phyloP scores from a whole-genome alignment of 53 echinoderm and acorn worm genomes.

The Holothuria leucospilota region DNA sequence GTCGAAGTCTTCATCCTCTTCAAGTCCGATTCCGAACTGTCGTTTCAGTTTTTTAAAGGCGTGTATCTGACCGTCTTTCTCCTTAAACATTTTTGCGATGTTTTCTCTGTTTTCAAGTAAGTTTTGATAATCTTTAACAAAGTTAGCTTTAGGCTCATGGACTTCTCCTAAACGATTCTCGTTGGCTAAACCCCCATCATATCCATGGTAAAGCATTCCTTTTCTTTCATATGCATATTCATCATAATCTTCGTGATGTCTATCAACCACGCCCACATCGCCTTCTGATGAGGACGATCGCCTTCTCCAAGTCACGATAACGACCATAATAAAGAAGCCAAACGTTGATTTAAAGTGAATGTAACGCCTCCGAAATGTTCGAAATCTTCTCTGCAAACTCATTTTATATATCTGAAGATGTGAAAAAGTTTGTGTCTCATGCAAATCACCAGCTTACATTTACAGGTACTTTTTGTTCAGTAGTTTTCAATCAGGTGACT shows the following conservation, averaged over 20 bases:
- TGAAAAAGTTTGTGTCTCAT: too few relatives aligned
- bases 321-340: neutral
- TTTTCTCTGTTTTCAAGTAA: neutral
- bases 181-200: neutral
- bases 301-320: neutral
- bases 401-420: neutral
- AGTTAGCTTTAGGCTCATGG: too few relatives aligned
- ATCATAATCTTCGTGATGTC: neutral
- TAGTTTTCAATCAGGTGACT: too few relatives aligned
- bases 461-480: too few relatives aligned
- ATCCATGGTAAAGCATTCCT: neutral
- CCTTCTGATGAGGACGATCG: neutral
- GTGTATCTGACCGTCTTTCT: neutral
- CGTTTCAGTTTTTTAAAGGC: slow-evolving; percentile 2
- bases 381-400: neutral
- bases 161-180: neutral
- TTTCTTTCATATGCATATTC: slow-evolving; percentile 5
- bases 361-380: slow-evolving; percentile 13
- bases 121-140: too few relatives aligned
- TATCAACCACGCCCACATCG: neutral
- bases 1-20: neutral
- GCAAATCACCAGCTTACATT: too few relatives aligned
- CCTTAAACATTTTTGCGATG: neutral
- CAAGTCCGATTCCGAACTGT: neutral
- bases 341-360: neutral